Conservation (phyloP, 2,797 vertebrate genomes). For the Crocodylus rhombifer region DNA sequence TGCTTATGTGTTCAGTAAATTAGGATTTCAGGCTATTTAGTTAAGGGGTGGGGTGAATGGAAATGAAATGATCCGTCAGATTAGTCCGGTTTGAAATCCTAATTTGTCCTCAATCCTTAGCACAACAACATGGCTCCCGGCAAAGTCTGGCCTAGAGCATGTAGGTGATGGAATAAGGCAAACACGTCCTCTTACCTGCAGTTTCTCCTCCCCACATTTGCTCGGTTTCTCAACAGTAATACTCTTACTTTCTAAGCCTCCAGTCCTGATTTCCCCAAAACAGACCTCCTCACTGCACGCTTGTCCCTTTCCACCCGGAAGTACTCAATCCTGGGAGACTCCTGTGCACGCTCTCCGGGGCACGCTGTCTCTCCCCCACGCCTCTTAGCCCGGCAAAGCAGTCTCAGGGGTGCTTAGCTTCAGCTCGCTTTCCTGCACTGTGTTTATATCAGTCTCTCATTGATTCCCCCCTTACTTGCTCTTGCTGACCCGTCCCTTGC, state of each 20-base stretch:
- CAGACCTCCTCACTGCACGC: background rate
- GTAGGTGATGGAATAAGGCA: background rate
- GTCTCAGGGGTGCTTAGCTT: background rate
- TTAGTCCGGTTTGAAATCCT: too few species aligned
- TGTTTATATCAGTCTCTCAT: constrained; percentile 41
- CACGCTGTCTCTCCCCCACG: background rate
- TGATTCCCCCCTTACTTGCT: constrained; percentile 52
- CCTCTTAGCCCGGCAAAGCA: background rate
- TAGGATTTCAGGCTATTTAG: too few species aligned
- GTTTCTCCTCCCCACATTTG: background rate
- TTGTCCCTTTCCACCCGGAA: background rate
- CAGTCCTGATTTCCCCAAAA: background rate
- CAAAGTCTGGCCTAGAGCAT: background rate
- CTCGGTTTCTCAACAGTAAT: background rate
- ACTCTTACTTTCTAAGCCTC: background rate
- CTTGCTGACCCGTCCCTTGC: constrained; percentile 51
- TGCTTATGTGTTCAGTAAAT: too few species aligned
- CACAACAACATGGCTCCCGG: background rate
- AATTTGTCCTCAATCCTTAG: too few species aligned
- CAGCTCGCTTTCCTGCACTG: background rate
- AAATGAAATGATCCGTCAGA: too few species aligned
- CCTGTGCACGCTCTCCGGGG: background rate
- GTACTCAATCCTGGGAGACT: background rate
- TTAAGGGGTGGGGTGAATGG: too few species aligned
- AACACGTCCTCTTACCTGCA: background rate